A percentile compares a stretch with the other conserved stretches of the same genome.
Evolutionary conservation across 2,113 vertebrate species (phyloP).

Genomic region (Beaufortia kweichowensis): DNA sequence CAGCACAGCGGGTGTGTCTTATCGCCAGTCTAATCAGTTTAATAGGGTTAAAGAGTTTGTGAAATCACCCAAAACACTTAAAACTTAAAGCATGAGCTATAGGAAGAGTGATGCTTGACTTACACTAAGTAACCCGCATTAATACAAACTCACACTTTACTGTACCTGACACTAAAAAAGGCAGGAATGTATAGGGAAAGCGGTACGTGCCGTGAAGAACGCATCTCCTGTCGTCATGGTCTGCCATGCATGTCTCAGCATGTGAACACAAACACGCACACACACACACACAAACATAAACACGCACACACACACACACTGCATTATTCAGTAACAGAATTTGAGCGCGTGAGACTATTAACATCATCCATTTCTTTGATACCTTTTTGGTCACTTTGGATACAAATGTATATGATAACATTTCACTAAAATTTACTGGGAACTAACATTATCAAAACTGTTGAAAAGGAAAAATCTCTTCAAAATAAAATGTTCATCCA

Average conservation of each 20-base stretch:
- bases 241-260: constrained; percentile 28
- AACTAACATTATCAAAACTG: too few species aligned
- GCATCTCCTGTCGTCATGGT: constrained; percentile 10
- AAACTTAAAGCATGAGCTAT: not conserved
- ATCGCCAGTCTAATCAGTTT: too few species aligned
- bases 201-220: constrained; percentile 46
- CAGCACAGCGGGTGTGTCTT: too few species aligned
- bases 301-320: not conserved
- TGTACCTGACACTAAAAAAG: not conserved
- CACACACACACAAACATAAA: constrained; percentile 7
- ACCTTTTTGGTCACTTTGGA: not conserved
- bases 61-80: not conserved
- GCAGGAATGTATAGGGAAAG: not conserved
- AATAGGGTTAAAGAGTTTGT: too few species aligned
- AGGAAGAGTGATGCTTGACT: not conserved
- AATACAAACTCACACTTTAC: not conserved
- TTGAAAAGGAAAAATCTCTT: too few species aligned
- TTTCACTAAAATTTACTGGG: too few species aligned
- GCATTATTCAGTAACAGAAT: constrained; percentile 44
- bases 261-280: constrained; percentile 18
- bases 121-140: too few species aligned
- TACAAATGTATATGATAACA: too few species aligned
- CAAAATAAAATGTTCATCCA: too few species aligned
- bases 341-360: too few species aligned
- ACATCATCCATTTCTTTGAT: too few species aligned